Conservation (phyloP, 2,888 invertebrate species). For the Ariolimax columbianus region DNA sequence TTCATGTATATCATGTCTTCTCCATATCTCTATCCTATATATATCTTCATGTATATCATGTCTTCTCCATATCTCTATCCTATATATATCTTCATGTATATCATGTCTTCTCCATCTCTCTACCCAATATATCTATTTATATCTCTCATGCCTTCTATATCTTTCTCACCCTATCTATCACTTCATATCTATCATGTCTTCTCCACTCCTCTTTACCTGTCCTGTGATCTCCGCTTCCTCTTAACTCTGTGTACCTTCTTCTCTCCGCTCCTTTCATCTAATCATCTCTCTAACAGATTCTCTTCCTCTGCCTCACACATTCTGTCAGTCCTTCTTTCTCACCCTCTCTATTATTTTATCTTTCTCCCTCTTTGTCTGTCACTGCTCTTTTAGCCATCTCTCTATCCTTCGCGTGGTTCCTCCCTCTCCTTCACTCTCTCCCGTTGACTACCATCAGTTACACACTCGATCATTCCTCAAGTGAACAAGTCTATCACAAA, state of each 20-base stretch:
- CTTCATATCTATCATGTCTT: not conserved
- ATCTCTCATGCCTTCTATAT: not conserved
- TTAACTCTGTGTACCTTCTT: not conserved
- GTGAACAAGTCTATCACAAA: not conserved
- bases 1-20: too few species aligned
- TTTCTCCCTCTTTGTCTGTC: constrained; percentile 3
- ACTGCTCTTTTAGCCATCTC: not conserved
- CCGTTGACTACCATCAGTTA: not conserved
- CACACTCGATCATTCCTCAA: not conserved
- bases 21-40: too few species aligned
- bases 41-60: too few species aligned
- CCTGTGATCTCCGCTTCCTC: not conserved
- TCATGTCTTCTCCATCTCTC: too few species aligned
- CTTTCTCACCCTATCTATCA: too few species aligned
- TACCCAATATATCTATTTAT: not conserved
- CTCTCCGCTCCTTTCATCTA: not conserved
- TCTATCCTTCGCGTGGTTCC: not conserved
- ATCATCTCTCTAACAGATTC: not conserved
- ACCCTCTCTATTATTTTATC: too few species aligned
- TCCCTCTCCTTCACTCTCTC: not conserved
- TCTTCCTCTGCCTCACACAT: not conserved
- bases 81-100: too few species aligned
- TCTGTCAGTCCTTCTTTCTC: constrained; percentile 1
- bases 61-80: too few species aligned
- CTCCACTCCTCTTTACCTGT: constrained; percentile 3